Evolutionary conservation across 2,113 vertebrate species (phyloP), one percentile per base, ranked within the genome.

Genomic region (Deroptyus accipitrinus): DNA sequence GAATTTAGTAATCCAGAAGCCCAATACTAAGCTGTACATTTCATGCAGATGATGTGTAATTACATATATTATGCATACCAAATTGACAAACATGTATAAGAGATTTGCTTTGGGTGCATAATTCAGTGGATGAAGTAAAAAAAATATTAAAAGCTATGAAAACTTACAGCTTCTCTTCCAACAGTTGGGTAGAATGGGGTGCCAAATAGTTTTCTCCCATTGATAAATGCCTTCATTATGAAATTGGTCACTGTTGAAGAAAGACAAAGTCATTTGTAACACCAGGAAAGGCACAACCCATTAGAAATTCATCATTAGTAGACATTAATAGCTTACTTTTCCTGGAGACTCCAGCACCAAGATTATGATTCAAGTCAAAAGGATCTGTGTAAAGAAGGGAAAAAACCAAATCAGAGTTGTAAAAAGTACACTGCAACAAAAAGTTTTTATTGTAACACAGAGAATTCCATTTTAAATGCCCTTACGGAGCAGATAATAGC

Each of bases 181-280:
- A 97, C 98, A 83, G 98, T 73, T 41, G 99, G 99, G 97, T 98
- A 99, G 97, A 98, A 99, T 1, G 99, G 99, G 12, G 98, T 99
- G 74, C 99, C 99, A 92, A 99, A 99, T 89, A 99, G 94, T 96
- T 99, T 99, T 92, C 99, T 99, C 78, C 99, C 99, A 33, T 99
- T 99, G 82, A 99, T 99, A 96, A 99, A 99, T 23, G 99, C 99
- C 97, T 99, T 99, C 99, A 99, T 99, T 97, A 99, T 99, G 97
- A 99, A 99, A 98, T 99, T 99, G 28, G 99, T 99, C 99, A 99
- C 99, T 99, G 88, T 86, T 75, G 57, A 95, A 86, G 84, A 97
- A 96, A 92, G 73, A 98, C 17, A 55, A 92, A 62, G 72, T 85
- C 63, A 90, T 86, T 84, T 59, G 28, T 92, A 80, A 92, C 37